Conservation (phyloP, 2,113 vertebrate genomes). For the Cynopterus brachyotis region DNA sequence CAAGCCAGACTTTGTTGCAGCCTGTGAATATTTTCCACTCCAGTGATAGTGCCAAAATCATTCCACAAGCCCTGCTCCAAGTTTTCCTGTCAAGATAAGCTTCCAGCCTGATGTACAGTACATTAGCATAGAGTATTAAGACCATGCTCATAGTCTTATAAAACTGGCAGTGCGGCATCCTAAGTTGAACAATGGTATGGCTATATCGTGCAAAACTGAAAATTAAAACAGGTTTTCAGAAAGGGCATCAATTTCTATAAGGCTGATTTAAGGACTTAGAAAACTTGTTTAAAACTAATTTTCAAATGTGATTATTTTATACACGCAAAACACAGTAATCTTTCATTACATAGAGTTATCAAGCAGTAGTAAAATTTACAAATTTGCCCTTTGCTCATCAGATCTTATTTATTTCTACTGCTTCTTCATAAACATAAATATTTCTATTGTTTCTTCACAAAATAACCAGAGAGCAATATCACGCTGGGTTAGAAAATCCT, state of each 20-base stretch:
- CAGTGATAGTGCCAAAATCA: slow-evolving; percentile 79
- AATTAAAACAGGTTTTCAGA: background rate
- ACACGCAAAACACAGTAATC: background rate
- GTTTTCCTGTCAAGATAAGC: slow-evolving; percentile 79
- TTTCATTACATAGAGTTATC: background rate
- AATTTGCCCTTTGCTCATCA: background rate
- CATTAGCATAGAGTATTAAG: slow-evolving; percentile 53
- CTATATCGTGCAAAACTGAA: background rate
- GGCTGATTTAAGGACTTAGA: background rate
- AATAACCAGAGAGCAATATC: background rate
- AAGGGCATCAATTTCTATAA: background rate
- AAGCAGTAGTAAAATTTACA: background rate
- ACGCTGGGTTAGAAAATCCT: background rate
- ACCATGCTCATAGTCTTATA: background rate
- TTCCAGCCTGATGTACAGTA: slow-evolving; percentile 43
- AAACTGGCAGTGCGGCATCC: slow-evolving; percentile 3
- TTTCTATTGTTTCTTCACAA: background rate
- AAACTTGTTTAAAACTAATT: background rate
- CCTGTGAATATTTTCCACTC: slow-evolving; percentile 82
- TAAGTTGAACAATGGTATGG: background rate
- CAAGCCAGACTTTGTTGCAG: slow-evolving; percentile 81
- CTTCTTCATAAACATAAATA: background rate
- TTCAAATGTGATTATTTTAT: background rate
- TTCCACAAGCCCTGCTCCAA: slow-evolving; percentile 76
- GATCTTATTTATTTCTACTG: background rate